phyloP scores from a whole-genome alignment of 2,113 vertebrate genomes.

The Oriolus oriolus region DNA sequence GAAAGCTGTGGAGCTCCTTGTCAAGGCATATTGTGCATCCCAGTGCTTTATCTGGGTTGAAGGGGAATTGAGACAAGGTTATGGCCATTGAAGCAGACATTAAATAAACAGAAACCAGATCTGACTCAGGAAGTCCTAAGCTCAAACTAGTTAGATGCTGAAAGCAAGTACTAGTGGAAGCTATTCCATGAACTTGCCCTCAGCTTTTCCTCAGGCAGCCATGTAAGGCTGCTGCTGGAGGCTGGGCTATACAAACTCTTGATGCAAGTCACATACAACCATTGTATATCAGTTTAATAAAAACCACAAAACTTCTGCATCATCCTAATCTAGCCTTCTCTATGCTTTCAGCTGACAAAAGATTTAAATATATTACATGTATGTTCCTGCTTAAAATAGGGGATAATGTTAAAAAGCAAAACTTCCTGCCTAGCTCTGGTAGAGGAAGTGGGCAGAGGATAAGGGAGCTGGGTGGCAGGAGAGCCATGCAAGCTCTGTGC shows the following conservation, averaged over 20 bases:
- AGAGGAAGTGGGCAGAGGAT: slow-evolving; percentile 17
- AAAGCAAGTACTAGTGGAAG: slow-evolving; percentile 18
- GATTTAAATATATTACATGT: not conserved
- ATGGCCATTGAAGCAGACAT: not conserved
- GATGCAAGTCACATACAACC: not conserved
- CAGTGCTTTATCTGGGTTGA: not conserved
- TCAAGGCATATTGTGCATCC: not conserved
- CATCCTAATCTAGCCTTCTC: not conserved
- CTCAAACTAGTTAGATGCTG: not conserved
- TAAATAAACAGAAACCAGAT: slow-evolving; percentile 44
- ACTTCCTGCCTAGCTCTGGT: slow-evolving; percentile 12
- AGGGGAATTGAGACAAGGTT: not conserved
- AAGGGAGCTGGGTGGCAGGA: not conserved
- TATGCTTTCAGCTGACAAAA: not conserved
- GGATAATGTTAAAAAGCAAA: slow-evolving; percentile 3
- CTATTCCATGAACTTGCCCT: not conserved
- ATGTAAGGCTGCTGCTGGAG: not conserved
- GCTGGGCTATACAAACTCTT: not conserved
- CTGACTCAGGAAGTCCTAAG: not conserved
- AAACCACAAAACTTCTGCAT: not conserved
- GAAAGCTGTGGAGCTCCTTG: not conserved
- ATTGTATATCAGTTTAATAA: not conserved
- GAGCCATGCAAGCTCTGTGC: not conserved
- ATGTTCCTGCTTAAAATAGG: not conserved
- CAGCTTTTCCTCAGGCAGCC: not conserved